Evolutionary conservation across 2,113 vertebrate species (phyloP).

Genomic region (Eupsittula cactorum): DNA sequence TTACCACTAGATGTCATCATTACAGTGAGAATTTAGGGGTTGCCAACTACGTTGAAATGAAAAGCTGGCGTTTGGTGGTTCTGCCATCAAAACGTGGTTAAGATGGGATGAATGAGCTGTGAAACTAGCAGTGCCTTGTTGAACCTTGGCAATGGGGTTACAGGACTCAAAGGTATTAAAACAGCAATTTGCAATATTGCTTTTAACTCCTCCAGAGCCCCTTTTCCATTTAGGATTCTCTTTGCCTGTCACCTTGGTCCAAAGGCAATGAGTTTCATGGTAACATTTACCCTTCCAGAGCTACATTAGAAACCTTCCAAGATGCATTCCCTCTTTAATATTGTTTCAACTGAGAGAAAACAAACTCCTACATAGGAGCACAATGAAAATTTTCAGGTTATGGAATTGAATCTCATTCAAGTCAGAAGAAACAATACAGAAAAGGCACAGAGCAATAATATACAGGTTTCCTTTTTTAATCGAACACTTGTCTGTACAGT

Average conservation of each 20-base stretch:
- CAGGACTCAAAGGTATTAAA: not conserved
- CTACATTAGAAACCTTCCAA: not conserved
- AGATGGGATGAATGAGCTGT: not conserved
- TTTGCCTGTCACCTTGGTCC: not conserved
- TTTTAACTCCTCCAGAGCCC: not conserved
- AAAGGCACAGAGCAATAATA: not conserved
- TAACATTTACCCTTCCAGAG: not conserved
- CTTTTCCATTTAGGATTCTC: not conserved
- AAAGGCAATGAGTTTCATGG: not conserved
- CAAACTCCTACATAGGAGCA: not conserved
- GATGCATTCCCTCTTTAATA: not conserved
- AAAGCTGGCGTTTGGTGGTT: not conserved
- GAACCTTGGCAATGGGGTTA: not conserved
- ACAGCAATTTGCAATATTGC: not conserved
- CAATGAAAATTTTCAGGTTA: not conserved
- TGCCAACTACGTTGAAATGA: not conserved
- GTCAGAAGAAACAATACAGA: not conserved
- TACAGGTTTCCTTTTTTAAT: not conserved
- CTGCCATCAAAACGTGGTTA: not conserved
- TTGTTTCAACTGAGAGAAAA: not conserved
- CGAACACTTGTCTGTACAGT: not conserved
- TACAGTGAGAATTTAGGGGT: not conserved
- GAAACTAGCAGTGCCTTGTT: not conserved
- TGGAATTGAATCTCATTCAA: not conserved
- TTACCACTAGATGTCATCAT: slow-evolving; percentile 32